Evolutionary conservation across 2,113 vertebrate species (phyloP).

Genomic region (Mobula hypostoma): DNA sequence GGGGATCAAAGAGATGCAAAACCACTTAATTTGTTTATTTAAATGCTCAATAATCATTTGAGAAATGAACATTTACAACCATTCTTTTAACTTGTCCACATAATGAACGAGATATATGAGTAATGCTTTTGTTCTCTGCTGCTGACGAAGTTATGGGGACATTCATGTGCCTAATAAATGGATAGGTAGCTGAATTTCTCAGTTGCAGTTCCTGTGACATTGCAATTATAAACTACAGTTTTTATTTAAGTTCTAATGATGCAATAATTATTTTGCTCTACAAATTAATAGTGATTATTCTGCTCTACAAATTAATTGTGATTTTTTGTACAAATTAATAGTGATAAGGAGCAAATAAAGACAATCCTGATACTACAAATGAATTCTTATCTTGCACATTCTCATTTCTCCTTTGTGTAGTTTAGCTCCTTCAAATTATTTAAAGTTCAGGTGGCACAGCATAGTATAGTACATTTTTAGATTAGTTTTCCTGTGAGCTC

Average conservation of each 20-base stretch:
- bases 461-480: not conserved
- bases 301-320: not conserved
- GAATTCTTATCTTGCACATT: not conserved
- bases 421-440: constrained; percentile 16
- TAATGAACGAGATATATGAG: not conserved
- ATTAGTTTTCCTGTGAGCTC: not conserved
- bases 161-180: not conserved
- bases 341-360: not conserved
- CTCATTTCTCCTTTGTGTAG: not conserved
- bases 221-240: too few species aligned
- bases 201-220: not conserved
- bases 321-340: not conserved
- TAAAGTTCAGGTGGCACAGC: not conserved
- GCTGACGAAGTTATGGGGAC: not conserved
- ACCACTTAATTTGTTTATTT: not conserved
- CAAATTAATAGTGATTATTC: not conserved
- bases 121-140: not conserved
- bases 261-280: not conserved
- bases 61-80: not conserved
- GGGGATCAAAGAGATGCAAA: not conserved
- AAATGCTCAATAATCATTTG: not conserved
- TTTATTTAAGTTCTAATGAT: not conserved
- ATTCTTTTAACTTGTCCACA: not conserved
- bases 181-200: not conserved
- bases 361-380: not conserved